phyloP scores from a whole-genome alignment of 2,113 vertebrate species.

The Corythornis cristatus region DNA sequence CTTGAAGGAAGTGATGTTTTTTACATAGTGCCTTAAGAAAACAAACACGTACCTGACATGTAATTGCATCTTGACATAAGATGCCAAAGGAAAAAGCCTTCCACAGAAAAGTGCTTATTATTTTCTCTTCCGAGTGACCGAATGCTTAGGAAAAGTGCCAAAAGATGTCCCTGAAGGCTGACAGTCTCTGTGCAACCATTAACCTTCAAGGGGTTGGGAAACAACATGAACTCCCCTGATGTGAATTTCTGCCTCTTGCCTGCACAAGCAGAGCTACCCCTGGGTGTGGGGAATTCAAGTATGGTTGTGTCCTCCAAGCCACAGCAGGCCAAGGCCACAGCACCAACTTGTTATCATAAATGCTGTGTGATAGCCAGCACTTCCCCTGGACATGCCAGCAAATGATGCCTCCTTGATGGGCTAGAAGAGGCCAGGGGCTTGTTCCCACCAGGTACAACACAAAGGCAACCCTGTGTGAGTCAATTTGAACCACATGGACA shows the following conservation, averaged over 20 bases:
- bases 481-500: not conserved
- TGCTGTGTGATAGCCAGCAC: no score
- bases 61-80: not conserved
- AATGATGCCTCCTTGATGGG: not conserved
- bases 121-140: conserved; percentile 8
- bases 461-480: not conserved
- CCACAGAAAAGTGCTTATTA: not conserved
- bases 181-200: not conserved
- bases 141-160: not conserved
- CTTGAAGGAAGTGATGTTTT: not conserved
- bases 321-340: not conserved
- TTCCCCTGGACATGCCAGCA: not conserved
- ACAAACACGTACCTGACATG: not conserved
- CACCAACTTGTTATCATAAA: not conserved
- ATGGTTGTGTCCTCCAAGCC: not conserved
- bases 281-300: not conserved
- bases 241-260: not conserved
- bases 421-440: not conserved
- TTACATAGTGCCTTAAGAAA: conserved; percentile 1
- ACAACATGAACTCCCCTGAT: not conserved
- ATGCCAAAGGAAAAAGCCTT: conserved; percentile 5
- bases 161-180: not conserved
- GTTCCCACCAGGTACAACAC: not conserved
- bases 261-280: not conserved
- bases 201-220: conserved; percentile 1